A percentile compares a stretch with the other conserved stretches of the same genome.
Evolutionary conservation across 2,113 vertebrate genomes (phyloP).

Genomic region (Oncorhynchus gorbuscha): DNA sequence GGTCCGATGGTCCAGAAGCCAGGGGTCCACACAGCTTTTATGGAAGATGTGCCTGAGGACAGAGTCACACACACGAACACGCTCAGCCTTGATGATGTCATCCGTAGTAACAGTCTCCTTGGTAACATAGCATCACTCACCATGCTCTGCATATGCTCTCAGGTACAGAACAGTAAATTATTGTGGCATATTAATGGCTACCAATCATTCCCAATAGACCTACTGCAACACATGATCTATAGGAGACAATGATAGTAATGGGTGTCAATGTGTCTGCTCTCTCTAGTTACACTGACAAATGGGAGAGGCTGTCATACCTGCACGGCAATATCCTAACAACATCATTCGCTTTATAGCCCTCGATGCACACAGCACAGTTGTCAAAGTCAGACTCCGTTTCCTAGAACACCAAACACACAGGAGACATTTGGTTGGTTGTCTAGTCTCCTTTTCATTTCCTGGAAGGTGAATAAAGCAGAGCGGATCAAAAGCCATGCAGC

Average conservation of each 20-base stretch:
- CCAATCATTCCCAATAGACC: background rate
- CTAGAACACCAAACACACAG: slow-evolving; percentile 69
- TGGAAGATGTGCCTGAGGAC: slow-evolving; percentile 92
- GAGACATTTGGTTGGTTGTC: background rate
- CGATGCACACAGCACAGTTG: slow-evolving; percentile 98
- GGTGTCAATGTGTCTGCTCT: too few relatives aligned
- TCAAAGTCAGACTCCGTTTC: slow-evolving; percentile 96
- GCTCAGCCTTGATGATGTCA: background rate
- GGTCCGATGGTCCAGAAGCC: slow-evolving; percentile 95
- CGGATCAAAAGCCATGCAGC: background rate
- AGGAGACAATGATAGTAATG: too few relatives aligned
- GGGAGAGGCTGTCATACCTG: slow-evolving; percentile 73
- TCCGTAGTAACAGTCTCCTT: background rate
- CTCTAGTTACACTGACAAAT: background rate
- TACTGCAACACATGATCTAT: too few relatives aligned
- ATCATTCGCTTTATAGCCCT: slow-evolving; percentile 95
- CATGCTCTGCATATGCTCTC: too few relatives aligned
- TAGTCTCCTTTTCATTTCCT: background rate
- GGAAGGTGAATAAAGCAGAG: background rate
- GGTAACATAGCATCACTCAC: too few relatives aligned
- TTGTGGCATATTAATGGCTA: background rate
- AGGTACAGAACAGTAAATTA: too few relatives aligned
- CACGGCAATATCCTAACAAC: slow-evolving; percentile 94
- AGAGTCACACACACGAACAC: background rate
- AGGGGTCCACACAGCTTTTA: slow-evolving; percentile 97